Percentiles rank a stretch among this genome's conserved stretches.
phyloP scores from a whole-genome alignment of 2,113 vertebrate genomes.

The Raja brachyura region DNA sequence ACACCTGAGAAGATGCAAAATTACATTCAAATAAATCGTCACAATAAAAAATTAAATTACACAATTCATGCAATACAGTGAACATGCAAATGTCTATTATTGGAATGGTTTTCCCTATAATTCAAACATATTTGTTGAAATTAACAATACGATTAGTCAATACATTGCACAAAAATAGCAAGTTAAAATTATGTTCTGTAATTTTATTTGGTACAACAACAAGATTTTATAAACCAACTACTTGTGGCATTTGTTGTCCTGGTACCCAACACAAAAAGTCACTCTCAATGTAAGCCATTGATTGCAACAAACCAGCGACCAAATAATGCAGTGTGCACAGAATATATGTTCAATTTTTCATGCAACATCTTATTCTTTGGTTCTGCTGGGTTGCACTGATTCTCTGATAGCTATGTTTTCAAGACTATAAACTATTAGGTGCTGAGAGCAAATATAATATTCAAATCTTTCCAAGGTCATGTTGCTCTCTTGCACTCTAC shows the following conservation, averaged over 20 bases:
- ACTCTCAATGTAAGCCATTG: not conserved
- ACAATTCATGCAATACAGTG: not conserved
- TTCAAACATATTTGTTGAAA: not conserved
- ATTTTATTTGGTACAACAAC: not conserved
- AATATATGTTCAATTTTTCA: not conserved
- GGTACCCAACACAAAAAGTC: not conserved
- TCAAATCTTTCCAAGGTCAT: no score
- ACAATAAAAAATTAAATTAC: not conserved
- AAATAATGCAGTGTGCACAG: not conserved
- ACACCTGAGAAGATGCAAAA: conserved; percentile 59
- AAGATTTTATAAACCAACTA: not conserved
- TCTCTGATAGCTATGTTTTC: no score
- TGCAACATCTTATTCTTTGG: no score
- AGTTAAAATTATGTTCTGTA: not conserved
- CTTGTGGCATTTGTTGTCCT: not conserved
- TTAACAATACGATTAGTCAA: not conserved
- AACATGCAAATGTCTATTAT: no score
- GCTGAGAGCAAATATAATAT: no score
- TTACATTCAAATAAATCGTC: not conserved
- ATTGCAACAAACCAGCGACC: not conserved
- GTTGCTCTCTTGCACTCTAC: no score
- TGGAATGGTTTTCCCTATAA: no score
- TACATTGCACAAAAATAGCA: not conserved
- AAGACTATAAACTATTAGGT: no score
- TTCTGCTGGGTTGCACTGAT: no score